Base-by-base conservation (phyloP, 2,888 invertebrate species). In the Chamaedrilus cognettii region DNA sequence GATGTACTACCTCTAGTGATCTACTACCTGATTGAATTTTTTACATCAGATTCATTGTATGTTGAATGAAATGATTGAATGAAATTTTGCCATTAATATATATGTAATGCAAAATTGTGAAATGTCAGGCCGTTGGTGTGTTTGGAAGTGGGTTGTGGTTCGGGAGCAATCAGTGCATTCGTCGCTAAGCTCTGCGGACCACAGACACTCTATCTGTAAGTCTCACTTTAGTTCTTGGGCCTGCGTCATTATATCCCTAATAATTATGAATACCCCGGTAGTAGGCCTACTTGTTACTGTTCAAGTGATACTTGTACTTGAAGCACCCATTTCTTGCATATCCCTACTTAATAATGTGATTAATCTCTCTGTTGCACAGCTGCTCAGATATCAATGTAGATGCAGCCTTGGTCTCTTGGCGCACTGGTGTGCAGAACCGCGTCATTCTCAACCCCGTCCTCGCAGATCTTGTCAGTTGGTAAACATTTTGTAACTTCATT, bases 101-200 rank as follows among this genome's bases (percentile, higher is more conserved):
- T n/a, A n/a, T n/a, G n/a, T n/a, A n/a, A n/a, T n/a, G n/a, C n/a
- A n/a, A n/a, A n/a, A n/a, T n/a, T n/a, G n/a, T n/a, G n/a, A n/a
- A n/a, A n/a, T 15, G 11, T 42, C 42, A 79, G 79, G 4, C 93
- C 94, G 0, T 77, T 79, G 30, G 83, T 90, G 66, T 90, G 91
- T 74, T 83, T 95, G 68, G 97, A 98, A 87, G 89, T 86, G 66
- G 98, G 99, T 0, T 90, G 91, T 70, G 99, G 99, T 1, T 94
- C 93, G 78, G 98, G 98, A 1, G 85, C 97, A 19, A 88, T 96
- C 31, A 90, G 94, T 65, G 90, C 94, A n/a, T 93, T 96, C 35
- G 84, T 97, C 61, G 90, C 69, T 11, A 65, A 86, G 77, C 84
- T 87, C 59, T 79, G 90, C 60, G 81, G 83, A 35, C 77, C 79